phyloP scores from a whole-genome alignment of 2,888 invertebrate species.

The Thysanoteuthis rhombus region DNA sequence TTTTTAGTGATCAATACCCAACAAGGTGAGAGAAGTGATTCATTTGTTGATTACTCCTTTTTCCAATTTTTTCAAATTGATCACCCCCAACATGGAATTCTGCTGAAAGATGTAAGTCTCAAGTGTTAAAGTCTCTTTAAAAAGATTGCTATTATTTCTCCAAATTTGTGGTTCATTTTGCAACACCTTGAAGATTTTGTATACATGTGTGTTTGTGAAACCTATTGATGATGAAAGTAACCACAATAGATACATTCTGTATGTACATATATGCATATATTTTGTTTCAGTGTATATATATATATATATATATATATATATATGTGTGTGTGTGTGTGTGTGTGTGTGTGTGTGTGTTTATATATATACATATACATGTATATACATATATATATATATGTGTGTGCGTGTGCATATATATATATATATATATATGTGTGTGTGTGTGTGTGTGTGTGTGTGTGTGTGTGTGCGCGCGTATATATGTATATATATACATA shows the following conservation, averaged over 20 bases:
- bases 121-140: too few relatives aligned
- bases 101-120: too few relatives aligned
- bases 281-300: neutral
- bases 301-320: neutral
- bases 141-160: too few relatives aligned
- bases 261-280: neutral
- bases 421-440: neutral
- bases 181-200: neutral
- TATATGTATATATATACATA: neutral
- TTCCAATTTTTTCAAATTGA: too few relatives aligned
- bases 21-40: too few relatives aligned
- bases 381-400: neutral
- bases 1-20: too few relatives aligned
- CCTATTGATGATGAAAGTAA: too few relatives aligned
- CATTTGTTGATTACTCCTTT: too few relatives aligned
- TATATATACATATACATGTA: neutral
- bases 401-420: neutral
- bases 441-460: neutral
- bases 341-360: neutral
- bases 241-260: too few relatives aligned
- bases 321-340: neutral
- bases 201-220: neutral
- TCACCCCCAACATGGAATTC: too few relatives aligned
- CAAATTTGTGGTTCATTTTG: too few relatives aligned
- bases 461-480: neutral